Conservation (phyloP, 2,797 vertebrate species). For the Syngnathus acus region DNA sequence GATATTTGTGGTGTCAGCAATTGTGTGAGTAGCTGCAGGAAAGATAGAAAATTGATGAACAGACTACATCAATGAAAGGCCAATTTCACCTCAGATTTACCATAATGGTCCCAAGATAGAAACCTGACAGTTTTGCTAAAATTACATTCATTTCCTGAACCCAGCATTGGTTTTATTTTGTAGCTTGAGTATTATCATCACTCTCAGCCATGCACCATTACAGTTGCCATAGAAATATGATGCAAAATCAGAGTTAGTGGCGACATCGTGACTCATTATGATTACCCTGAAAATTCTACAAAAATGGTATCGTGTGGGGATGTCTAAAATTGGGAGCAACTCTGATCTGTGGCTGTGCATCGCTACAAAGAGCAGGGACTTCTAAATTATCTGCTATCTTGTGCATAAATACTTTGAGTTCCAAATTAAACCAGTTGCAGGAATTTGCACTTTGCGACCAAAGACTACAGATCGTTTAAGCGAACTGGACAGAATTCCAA, state of each 20-base stretch:
- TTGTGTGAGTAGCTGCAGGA: constrained; percentile 33
- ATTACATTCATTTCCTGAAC: constrained; percentile 36
- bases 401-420: neutral
- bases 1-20: constrained; percentile 46
- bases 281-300: constrained; percentile 23
- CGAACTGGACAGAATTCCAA: neutral
- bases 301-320: constrained; percentile 30
- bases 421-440: neutral
- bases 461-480: neutral
- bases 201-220: constrained; percentile 17
- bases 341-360: constrained; percentile 20
- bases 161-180: constrained; percentile 26
- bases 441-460: neutral
- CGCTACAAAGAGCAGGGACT: constrained; percentile 20
- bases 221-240: constrained; percentile 23
- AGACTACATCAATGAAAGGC: constrained; percentile 50
- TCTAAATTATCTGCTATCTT: constrained; percentile 12
- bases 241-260: constrained; percentile 38
- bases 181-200: constrained; percentile 14
- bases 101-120: constrained; percentile 24
- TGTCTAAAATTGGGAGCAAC: constrained; percentile 26
- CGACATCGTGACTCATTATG: constrained; percentile 31
- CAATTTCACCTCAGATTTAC: constrained; percentile 47
- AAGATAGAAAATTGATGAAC: constrained; percentile 36
- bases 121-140: constrained; percentile 36